A percentile compares a stretch with the other conserved stretches of the same genome.
Evolutionary conservation across 2,797 vertebrate species (phyloP).

Genomic region (Trichosurus vulpecula): DNA sequence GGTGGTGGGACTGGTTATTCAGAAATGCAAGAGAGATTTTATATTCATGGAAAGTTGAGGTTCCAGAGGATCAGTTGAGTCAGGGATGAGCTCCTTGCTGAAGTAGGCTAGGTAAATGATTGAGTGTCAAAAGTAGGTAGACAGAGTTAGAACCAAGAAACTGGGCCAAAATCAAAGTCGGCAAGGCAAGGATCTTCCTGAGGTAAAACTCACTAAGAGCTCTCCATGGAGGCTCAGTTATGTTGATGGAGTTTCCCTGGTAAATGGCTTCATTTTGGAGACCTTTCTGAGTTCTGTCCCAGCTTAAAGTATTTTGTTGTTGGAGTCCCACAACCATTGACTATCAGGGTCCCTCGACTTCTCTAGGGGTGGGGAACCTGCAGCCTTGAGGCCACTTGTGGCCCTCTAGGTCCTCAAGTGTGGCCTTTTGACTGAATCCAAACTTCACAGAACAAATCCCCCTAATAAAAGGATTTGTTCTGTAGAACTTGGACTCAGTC

Average conservation of each 20-base stretch:
- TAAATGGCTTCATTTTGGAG: neutral
- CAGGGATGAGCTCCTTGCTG: neutral
- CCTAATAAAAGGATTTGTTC: too few species aligned
- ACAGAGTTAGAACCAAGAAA: neutral
- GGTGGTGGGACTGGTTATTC: neutral
- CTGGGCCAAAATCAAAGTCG: neutral
- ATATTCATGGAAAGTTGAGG: neutral
- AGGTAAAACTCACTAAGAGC: neutral
- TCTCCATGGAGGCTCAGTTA: neutral
- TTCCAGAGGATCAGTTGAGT: neutral
- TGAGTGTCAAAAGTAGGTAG: neutral
- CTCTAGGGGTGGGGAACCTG: too few species aligned
- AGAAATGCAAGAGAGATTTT: neutral
- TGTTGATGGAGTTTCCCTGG: neutral
- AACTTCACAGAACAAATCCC: too few species aligned
- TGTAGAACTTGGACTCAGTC: too few species aligned
- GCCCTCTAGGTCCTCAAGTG: too few species aligned
- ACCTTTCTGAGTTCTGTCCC: neutral
- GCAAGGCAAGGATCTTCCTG: neutral
- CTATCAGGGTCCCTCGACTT: too few species aligned
- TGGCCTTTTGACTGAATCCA: too few species aligned
- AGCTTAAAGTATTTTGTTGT: neutral
- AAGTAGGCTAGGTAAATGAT: neutral
- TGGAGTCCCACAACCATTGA: neutral
- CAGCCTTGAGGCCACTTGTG: too few species aligned